These are phyloP conservation scores for Byasa hedistus DNA, from an alignment of 2,888 invertebrate genomes.

Conservation along the genomic window DNA sequence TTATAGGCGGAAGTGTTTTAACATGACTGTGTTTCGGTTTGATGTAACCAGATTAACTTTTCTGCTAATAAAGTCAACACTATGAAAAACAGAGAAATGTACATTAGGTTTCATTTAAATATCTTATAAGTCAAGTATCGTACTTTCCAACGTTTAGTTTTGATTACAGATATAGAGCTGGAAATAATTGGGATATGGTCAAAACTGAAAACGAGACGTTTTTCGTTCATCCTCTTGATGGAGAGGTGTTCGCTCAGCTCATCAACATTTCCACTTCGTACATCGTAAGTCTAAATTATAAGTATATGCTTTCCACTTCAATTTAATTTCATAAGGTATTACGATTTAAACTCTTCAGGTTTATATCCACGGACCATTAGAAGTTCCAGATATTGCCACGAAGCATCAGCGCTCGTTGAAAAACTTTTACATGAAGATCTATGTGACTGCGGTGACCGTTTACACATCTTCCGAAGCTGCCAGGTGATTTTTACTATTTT, in stretches of 20 bases:
- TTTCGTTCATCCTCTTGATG: constrained; percentile 84
- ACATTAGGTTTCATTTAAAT: no score
- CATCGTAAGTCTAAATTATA: constrained; percentile 73
- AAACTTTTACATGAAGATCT: constrained; percentile 80
- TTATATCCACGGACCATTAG: constrained; percentile 83
- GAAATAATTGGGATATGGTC: constrained; percentile 76
- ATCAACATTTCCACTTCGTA: constrained; percentile 84
- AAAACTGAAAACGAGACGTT: constrained; percentile 66
- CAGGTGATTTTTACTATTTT: constrained; percentile 49
- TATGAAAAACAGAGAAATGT: no score
- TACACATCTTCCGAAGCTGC: constrained; percentile 79
- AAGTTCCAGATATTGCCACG: constrained; percentile 83
- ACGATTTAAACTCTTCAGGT: constrained; percentile 55
- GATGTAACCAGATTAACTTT: no score
- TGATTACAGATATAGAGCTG: constrained; percentile 76
- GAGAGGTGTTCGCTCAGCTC: constrained; percentile 87
- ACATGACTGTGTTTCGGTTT: no score
- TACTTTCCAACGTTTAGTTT: no score
- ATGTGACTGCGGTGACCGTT: constrained; percentile 80
- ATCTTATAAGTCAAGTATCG: no score
- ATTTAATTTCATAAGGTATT: no score
- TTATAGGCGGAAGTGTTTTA: no score
- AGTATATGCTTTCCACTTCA: no score
- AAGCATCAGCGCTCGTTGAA: constrained; percentile 74
- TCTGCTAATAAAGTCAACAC: no score